Base-by-base conservation (phyloP, 23 tunicate genomes). In the Trididemnum miniatum region DNA sequence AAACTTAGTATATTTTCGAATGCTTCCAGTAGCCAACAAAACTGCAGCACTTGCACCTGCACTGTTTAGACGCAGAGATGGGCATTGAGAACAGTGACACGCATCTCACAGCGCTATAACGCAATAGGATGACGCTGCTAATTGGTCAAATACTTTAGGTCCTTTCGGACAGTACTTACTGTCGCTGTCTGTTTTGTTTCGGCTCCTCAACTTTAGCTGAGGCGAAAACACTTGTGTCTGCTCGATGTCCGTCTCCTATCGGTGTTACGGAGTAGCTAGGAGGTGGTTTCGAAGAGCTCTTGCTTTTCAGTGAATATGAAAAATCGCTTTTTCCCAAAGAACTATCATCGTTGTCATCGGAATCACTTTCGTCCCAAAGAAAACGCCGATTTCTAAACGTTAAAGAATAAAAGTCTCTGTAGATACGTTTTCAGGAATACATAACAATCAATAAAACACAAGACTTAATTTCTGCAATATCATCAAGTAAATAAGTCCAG, bases 241-340 rank as follows among this genome's bases (percentile, higher is more conserved):
- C 71, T 4, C 63, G 59, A 31, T 79, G 88, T 28, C 71, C 63
- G 60, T 71, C 80, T 59, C 67, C 81, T 1, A 89, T 89, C 25
- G 95, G 95, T 22, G 84, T 80, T 31, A 89, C 63, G 5, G 85
- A 35, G 51, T 69, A 82, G 0, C 73, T 65, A 9, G 84, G 85
- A 3, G 86, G 92, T 24, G 80, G 79, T n/a, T n/a, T n/a, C 25
- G 84, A 50, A 31, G 65, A 51, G 2, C 51, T 36, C 20, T 18
- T 35, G 9, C 82, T 54, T 34, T 66, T 76, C 35, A 60, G 31
- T 34, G 72, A 83, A 54, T 88, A 88, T 25, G 86, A 81, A 65
- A 88, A 82, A 57, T 88, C 93, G 22, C 31, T 34, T 65, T 31
- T 88, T 0, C 36, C 50, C 31, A 40, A 81, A 0, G 72, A 83